Conservation (phyloP, 2,113 vertebrate genomes). For the Phyllopteryx taeniolatus region DNA sequence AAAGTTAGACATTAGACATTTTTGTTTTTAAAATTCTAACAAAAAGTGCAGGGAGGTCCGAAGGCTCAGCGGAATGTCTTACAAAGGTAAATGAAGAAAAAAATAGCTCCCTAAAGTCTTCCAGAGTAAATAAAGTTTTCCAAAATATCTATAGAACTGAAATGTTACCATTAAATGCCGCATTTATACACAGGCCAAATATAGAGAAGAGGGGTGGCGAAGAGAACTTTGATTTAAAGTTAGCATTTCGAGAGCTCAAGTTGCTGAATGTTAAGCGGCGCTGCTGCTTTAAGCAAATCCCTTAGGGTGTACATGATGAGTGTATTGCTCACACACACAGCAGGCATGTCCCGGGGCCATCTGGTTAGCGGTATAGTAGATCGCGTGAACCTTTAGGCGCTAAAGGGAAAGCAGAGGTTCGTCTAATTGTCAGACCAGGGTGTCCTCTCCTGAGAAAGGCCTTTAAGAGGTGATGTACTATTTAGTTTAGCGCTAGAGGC, state of each 20-base stretch:
- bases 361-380: constrained; percentile 77
- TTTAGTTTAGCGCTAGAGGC: constrained; percentile 71
- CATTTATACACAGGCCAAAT: no score
- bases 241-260: constrained; percentile 8
- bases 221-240: background rate
- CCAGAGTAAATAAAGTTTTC: no score
- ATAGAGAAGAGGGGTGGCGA: no score
- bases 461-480: constrained; percentile 80
- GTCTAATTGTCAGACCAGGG: constrained; percentile 73
- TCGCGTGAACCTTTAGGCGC: constrained; percentile 78
- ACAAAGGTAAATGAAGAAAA: no score
- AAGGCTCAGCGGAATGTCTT: no score
- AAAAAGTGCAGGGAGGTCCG: no score
- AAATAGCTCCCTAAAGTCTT: no score
- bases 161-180: no score
- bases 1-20: no score
- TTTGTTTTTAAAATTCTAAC: no score
- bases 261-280: constrained; percentile 8
- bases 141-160: no score
- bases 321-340: constrained; percentile 18
- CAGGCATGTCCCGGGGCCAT: constrained; percentile 73
- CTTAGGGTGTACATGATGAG: constrained; percentile 58
- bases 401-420: constrained; percentile 65
- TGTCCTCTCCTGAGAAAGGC: constrained; percentile 77
- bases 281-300: constrained; percentile 72